Evolutionary conservation across 2,113 vertebrate species (phyloP).

Genomic region (Pipra filicauda): DNA sequence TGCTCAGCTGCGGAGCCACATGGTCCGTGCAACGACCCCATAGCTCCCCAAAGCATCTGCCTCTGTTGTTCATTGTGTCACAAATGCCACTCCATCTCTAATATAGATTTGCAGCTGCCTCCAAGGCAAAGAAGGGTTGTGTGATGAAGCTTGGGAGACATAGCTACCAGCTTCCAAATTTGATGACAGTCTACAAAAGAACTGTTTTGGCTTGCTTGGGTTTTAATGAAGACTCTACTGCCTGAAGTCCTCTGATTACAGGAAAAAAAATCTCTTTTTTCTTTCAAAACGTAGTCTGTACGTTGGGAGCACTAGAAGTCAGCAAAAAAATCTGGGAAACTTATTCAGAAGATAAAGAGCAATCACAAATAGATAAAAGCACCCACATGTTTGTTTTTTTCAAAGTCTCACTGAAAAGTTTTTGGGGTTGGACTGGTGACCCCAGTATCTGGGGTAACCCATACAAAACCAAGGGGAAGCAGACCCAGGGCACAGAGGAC

Average conservation of each 20-base stretch:
- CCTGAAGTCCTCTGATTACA: neutral
- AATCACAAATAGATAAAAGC: neutral
- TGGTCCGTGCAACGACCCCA: neutral
- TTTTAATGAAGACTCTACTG: neutral
- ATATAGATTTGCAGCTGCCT: neutral
- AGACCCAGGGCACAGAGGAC: neutral
- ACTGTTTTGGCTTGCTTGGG: neutral
- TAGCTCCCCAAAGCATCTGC: neutral
- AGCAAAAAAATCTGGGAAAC: neutral
- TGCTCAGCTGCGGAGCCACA: neutral
- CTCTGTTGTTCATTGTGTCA: neutral
- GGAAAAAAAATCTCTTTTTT: neutral
- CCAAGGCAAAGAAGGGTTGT: neutral
- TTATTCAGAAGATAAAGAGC: neutral
- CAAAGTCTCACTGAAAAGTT: neutral
- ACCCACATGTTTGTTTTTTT: neutral
- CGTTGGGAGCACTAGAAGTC: neutral
- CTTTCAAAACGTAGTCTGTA: neutral
- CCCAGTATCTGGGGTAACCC: neutral
- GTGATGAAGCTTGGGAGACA: neutral
- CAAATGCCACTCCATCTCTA: neutral
- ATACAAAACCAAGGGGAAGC: neutral
- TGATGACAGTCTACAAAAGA: neutral
- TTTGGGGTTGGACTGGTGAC: neutral
- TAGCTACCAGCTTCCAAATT: neutral